These are phyloP conservation scores for Sebastes alutus DNA, from an alignment of 2,797 vertebrate species.

Conservation along the genomic window DNA sequence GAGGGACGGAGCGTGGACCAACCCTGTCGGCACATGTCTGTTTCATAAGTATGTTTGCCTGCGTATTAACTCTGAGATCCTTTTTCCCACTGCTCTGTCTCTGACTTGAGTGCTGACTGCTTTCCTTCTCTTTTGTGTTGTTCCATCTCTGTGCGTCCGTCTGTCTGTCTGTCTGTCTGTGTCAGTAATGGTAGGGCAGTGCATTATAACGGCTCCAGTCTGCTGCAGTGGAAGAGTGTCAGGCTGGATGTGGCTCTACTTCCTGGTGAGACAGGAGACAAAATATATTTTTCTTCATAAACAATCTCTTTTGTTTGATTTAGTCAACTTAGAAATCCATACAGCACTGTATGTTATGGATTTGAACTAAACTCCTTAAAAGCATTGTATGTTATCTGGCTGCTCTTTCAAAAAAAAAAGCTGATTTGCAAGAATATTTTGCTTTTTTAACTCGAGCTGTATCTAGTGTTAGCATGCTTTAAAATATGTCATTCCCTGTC, in stretches of 20 bases:
- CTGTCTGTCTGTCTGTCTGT: slow-evolving; percentile 26
- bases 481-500: background rate
- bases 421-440: slow-evolving; percentile 13
- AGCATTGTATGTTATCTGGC: slow-evolving; percentile 6
- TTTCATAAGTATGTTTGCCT: slow-evolving; percentile 94
- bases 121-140: slow-evolving; percentile 36
- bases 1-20: slow-evolving; percentile 97
- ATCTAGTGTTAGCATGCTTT: background rate
- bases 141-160: slow-evolving; percentile 38
- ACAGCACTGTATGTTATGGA: slow-evolving; percentile 4
- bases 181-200: slow-evolving; percentile 95
- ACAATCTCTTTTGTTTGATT: slow-evolving; percentile 9
- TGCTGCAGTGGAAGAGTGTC: slow-evolving; percentile 99
- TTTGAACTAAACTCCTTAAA: slow-evolving; percentile 15
- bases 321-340: slow-evolving; percentile 19
- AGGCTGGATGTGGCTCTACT: slow-evolving; percentile 94
- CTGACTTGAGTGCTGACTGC: slow-evolving; percentile 47
- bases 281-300: background rate
- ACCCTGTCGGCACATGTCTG: slow-evolving; percentile 98
- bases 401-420: slow-evolving; percentile 18
- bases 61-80: background rate
- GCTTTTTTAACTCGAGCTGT: slow-evolving; percentile 2
- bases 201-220: slow-evolving; percentile 98
- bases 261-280: slow-evolving; percentile 87
- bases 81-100: slow-evolving; percentile 21